A percentile compares a stretch with the other conserved stretches of the same genome.
These are phyloP conservation scores for Caenorhabditis angaria DNA, from an alignment of 2,888 invertebrate genomes.

Conservation along the genomic window DNA sequence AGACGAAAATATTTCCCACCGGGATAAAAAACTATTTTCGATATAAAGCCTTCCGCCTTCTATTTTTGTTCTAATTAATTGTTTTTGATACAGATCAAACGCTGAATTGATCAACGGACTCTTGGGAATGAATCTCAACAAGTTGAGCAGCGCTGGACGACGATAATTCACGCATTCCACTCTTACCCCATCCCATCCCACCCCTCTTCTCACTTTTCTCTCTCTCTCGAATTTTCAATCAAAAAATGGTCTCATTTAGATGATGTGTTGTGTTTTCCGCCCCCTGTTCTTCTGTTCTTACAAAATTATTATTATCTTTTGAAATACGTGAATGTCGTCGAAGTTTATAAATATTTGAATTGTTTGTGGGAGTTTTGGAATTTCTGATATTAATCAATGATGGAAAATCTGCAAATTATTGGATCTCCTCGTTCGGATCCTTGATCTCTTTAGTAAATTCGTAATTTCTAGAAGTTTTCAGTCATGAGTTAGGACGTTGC, in stretches of 20 bases:
- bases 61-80: not conserved
- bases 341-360: slow-evolving; percentile 4
- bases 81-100: slow-evolving; percentile 51
- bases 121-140: slow-evolving; percentile 69
- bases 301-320: not conserved
- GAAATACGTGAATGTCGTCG: not conserved
- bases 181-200: no score
- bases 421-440: no score
- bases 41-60: no score
- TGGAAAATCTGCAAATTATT: no score
- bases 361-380: no score
- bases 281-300: no score
- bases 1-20: not conserved
- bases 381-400: no score
- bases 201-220: not conserved
- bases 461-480: no score
- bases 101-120: slow-evolving; percentile 71
- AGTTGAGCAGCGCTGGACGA: slow-evolving; percentile 58
- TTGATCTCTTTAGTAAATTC: no score
- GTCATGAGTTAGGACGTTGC: no score
- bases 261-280: not conserved
- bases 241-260: slow-evolving; percentile 1
- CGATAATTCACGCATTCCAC: not conserved
- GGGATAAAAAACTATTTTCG: not conserved
- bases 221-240: not conserved